Conservation (phyloP, 2,797 vertebrate genomes). For the Aratinga solstitialis region DNA sequence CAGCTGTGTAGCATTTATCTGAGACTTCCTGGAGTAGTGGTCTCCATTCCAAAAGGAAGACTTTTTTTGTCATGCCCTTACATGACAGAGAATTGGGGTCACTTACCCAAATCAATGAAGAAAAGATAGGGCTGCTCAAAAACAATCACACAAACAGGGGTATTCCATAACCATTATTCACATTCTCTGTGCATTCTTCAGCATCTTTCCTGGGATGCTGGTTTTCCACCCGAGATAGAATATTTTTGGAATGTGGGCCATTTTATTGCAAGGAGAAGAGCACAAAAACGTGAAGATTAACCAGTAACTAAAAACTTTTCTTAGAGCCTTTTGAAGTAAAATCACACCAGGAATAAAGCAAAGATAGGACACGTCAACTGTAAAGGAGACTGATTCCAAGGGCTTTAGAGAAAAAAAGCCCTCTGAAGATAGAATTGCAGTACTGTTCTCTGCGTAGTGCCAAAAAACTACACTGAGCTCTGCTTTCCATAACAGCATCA, state of each 20-base stretch:
- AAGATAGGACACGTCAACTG: background rate
- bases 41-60: background rate
- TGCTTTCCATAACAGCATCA: background rate
- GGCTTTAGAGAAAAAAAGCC: background rate
- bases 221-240: background rate
- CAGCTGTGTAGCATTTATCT: background rate
- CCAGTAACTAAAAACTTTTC: background rate
- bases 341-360: background rate
- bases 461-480: background rate
- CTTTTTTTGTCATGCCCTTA: background rate
- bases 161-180: background rate
- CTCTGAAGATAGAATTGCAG: background rate
- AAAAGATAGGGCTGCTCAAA: background rate
- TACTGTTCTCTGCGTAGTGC: background rate
- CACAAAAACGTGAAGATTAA: background rate
- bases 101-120: background rate
- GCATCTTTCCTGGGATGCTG: background rate
- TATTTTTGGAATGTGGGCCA: background rate
- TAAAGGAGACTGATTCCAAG: background rate
- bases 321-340: background rate
- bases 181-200: background rate
- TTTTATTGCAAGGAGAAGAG: background rate
- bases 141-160: background rate
- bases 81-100: background rate
- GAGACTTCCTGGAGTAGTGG: background rate